Evolutionary conservation across 1,140 invertebrate species (phyloP).

Genomic region (Drosophila pachea): DNA sequence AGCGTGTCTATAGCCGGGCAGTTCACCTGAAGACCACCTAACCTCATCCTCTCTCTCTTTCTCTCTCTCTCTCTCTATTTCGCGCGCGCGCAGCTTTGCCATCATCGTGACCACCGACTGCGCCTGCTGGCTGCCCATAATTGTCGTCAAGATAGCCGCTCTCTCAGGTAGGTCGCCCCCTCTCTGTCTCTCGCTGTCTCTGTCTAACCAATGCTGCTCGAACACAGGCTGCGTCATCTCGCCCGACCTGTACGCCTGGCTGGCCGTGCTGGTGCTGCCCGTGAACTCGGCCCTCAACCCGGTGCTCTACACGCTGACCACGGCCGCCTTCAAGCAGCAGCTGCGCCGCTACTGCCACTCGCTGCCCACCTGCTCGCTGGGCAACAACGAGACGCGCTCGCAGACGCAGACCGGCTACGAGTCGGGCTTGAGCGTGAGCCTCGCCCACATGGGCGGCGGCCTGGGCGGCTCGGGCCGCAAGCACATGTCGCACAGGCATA

Average conservation of each 20-base stretch:
- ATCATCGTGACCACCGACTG: conserved; percentile 82
- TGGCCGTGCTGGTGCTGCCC: conserved; percentile 85
- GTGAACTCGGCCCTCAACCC: conserved; percentile 87
- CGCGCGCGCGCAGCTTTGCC: conserved; percentile 81
- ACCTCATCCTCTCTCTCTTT: no score
- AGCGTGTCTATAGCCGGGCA: no score
- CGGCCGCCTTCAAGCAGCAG: conserved; percentile 81
- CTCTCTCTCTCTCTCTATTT: no score
- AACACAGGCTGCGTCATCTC: conserved; percentile 78
- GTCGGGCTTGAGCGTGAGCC: conserved; percentile 69
- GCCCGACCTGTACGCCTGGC: conserved; percentile 83
- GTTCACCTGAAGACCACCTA: no score
- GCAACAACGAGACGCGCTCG: conserved; percentile 68
- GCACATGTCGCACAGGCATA: conserved; percentile 58
- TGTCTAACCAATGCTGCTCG: conserved; percentile 14
- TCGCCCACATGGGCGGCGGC: conserved; percentile 57
- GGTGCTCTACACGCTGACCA: conserved; percentile 85
- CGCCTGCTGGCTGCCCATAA: conserved; percentile 84
- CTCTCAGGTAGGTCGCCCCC: conserved; percentile 79
- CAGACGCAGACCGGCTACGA: conserved; percentile 72
- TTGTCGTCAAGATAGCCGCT: conserved; percentile 82
- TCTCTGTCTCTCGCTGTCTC: neutral
- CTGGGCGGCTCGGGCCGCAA: conserved; percentile 58
- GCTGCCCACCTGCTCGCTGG: conserved; percentile 64
- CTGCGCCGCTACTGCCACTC: conserved; percentile 75